A percentile compares a stretch with the other conserved stretches of the same genome.
Evolutionary conservation across 2,888 invertebrate species (phyloP).

Genomic region (Tetramorium bicarinatum): DNA sequence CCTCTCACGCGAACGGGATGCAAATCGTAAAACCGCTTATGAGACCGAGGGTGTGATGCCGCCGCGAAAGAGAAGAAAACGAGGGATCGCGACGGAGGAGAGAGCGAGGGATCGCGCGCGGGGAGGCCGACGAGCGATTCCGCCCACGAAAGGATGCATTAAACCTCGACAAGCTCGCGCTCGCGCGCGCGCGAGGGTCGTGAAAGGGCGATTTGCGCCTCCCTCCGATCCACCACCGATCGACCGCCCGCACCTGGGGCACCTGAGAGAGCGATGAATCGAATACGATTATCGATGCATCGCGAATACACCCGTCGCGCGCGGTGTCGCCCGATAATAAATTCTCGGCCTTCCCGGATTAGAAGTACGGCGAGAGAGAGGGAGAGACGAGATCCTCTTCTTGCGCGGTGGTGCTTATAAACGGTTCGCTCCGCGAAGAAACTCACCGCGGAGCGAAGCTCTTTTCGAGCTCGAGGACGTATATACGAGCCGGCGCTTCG

Average conservation of each 20-base stretch:
- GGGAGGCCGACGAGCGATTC: slow-evolving; percentile 70
- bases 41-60: slow-evolving; percentile 61
- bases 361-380: slow-evolving; percentile 18
- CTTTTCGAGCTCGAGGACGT: slow-evolving; percentile 43
- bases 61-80: slow-evolving; percentile 27
- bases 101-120: background rate
- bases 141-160: slow-evolving; percentile 78
- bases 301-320: slow-evolving; percentile 42
- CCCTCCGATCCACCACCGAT: slow-evolving; percentile 41
- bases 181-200: slow-evolving; percentile 60
- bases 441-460: slow-evolving; percentile 18
- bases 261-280: slow-evolving; percentile 53
- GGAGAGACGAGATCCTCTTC: slow-evolving; percentile 8
- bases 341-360: slow-evolving; percentile 46
- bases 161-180: slow-evolving; percentile 75
- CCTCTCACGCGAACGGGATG: slow-evolving; percentile 58
- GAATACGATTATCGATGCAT: slow-evolving; percentile 66
- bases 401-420: slow-evolving; percentile 24
- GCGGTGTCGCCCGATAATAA: slow-evolving; percentile 54
- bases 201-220: slow-evolving; percentile 59
- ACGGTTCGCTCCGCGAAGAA: background rate
- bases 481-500: slow-evolving; percentile 43
- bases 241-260: slow-evolving; percentile 51
- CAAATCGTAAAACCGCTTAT: slow-evolving; percentile 73
- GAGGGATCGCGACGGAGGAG: background rate